These are phyloP conservation scores for Merops nubicus DNA, from an alignment of 2,113 vertebrate species.

Conservation along the genomic window DNA sequence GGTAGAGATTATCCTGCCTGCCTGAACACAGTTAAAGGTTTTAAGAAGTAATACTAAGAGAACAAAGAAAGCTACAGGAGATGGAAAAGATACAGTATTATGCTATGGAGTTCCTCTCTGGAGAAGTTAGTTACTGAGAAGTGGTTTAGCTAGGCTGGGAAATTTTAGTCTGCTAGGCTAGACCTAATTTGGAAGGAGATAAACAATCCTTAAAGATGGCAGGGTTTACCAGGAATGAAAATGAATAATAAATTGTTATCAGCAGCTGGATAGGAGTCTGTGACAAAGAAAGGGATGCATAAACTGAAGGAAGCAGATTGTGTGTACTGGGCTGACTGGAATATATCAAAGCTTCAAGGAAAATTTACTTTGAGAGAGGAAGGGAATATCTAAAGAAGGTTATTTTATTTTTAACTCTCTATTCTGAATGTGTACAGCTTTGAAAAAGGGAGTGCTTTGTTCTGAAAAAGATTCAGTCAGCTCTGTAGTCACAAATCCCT, in stretches of 20 bases:
- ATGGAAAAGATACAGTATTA: background rate
- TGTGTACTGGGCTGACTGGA: background rate
- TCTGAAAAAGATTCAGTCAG: background rate
- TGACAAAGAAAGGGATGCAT: background rate
- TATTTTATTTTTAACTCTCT: conserved; percentile 53
- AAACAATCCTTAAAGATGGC: background rate
- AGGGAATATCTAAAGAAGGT: background rate
- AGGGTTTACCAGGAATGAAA: background rate
- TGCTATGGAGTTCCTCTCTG: background rate
- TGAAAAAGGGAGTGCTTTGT: conserved; percentile 26
- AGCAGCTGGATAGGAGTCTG: background rate
- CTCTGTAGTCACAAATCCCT: conserved; percentile 37
- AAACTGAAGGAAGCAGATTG: background rate
- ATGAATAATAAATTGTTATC: background rate
- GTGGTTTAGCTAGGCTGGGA: background rate
- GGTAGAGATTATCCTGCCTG: background rate
- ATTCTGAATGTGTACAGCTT: conserved; percentile 24
- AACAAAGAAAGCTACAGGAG: background rate
- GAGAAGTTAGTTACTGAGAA: background rate
- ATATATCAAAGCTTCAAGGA: background rate
- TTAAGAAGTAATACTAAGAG: background rate
- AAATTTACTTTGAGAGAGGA: background rate
- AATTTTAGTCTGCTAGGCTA: background rate
- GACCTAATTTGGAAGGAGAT: background rate
- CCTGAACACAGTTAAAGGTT: background rate